Conservation (phyloP, 1,140 invertebrate genomes). For the Dolichoris vasculosae region DNA sequence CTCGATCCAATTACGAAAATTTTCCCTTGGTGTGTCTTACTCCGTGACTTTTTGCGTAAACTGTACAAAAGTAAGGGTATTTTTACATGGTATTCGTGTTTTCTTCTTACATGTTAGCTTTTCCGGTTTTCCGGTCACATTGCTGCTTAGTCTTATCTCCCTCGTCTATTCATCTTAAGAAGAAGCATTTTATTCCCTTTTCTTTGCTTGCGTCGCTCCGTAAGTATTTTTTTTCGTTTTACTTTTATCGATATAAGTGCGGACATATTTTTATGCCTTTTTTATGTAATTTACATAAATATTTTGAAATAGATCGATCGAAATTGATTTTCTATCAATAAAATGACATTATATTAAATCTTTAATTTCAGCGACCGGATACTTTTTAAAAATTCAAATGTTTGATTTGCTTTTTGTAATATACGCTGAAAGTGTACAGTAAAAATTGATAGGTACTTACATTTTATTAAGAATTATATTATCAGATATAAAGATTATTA, state of each 20-base stretch:
- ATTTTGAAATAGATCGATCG: conserved; percentile 19
- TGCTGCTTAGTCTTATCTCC: neutral
- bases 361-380: neutral
- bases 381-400: neutral
- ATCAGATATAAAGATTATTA: too few relatives aligned
- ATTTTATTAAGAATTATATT: neutral
- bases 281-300: neutral
- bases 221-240: neutral
- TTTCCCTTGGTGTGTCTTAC: neutral
- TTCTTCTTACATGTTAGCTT: neutral
- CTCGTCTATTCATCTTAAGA: neutral
- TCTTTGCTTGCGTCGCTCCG: too few relatives aligned
- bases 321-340: conserved; percentile 16
- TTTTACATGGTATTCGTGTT: neutral
- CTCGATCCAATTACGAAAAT: conserved; percentile 3
- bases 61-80: neutral
- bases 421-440: neutral
- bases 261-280: neutral
- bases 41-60: neutral
- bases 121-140: neutral
- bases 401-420: neutral
- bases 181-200: neutral
- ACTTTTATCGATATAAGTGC: neutral
- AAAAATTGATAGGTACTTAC: neutral
- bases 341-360: neutral